These are phyloP conservation scores for Thecophora atra DNA, from an alignment of 2,888 invertebrate genomes.

Conservation along the genomic window DNA sequence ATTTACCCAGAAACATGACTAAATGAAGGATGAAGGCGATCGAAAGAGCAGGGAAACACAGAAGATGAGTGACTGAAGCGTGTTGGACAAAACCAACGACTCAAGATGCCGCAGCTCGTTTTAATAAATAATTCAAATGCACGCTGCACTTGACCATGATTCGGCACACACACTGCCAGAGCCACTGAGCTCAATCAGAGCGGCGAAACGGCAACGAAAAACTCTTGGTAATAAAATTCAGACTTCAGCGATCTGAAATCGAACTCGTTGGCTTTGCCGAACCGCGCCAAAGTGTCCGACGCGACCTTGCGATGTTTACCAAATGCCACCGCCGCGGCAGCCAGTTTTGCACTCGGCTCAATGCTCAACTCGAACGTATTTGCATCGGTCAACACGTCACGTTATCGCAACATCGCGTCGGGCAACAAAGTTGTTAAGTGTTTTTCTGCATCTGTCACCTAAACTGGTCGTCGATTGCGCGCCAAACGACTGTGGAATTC, in stretches of 20 bases:
- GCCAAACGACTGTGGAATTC: background rate
- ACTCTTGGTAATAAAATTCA: constrained; percentile 22
- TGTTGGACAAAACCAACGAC: background rate
- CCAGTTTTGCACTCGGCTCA: background rate
- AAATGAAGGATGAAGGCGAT: background rate
- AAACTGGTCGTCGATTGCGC: constrained; percentile 6
- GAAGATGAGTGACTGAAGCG: background rate
- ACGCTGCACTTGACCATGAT: constrained; percentile 46
- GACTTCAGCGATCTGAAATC: constrained; percentile 3
- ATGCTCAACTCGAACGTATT: background rate
- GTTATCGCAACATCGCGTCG: constrained; percentile 14
- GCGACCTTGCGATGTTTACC: constrained; percentile 46
- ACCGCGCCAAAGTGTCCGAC: constrained; percentile 13
- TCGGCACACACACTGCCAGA: background rate
- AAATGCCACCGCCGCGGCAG: constrained; percentile 42
- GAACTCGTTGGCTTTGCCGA: constrained; percentile 18
- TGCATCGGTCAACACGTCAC: constrained; percentile 8
- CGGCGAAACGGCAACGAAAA: background rate
- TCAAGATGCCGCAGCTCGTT: constrained; percentile 1
- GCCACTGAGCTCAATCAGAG: background rate
- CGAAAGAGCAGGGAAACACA: background rate
- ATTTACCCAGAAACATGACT: background rate
- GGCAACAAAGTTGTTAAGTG: constrained; percentile 23
- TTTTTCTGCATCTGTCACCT: constrained; percentile 16
- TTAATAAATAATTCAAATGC: background rate